These are phyloP conservation scores for Erythrocercus mccallii DNA, from an alignment of 2,113 vertebrate species.

Conservation along the genomic window DNA sequence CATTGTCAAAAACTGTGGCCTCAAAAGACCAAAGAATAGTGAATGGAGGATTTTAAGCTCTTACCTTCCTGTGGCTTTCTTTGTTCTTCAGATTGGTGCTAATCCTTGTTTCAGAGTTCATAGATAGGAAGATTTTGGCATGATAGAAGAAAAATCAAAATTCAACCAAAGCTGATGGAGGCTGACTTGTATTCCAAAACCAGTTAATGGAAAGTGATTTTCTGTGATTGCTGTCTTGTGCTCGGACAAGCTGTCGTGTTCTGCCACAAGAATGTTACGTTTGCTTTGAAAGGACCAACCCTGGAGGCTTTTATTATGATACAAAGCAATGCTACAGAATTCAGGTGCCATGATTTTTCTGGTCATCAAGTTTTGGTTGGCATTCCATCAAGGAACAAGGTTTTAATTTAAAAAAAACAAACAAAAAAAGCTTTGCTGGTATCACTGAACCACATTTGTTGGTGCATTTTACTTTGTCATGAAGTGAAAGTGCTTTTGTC, in stretches of 20 bases:
- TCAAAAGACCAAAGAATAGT: neutral
- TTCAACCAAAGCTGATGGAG: neutral
- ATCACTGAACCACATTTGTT: neutral
- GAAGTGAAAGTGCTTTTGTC: neutral
- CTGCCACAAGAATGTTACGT: neutral
- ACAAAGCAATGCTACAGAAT: neutral
- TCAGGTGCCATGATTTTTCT: neutral
- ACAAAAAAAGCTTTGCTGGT: neutral
- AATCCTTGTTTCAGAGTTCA: slow-evolving; percentile 23
- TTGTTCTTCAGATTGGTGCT: slow-evolving; percentile 7
- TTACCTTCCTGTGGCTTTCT: neutral
- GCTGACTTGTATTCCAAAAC: neutral
- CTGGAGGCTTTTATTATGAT: neutral
- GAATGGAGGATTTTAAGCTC: neutral
- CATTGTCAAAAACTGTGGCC: neutral
- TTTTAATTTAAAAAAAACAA: neutral
- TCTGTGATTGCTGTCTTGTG: neutral
- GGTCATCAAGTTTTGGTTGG: neutral
- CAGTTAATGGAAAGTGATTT: neutral
- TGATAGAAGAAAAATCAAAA: neutral
- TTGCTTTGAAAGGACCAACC: neutral
- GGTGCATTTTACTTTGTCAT: neutral
- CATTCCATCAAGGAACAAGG: neutral
- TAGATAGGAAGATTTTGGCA: neutral
- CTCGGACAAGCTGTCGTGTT: neutral